These are phyloP conservation scores for Passer montanus DNA, from an alignment of 2,113 vertebrate genomes.

Conservation along the genomic window DNA sequence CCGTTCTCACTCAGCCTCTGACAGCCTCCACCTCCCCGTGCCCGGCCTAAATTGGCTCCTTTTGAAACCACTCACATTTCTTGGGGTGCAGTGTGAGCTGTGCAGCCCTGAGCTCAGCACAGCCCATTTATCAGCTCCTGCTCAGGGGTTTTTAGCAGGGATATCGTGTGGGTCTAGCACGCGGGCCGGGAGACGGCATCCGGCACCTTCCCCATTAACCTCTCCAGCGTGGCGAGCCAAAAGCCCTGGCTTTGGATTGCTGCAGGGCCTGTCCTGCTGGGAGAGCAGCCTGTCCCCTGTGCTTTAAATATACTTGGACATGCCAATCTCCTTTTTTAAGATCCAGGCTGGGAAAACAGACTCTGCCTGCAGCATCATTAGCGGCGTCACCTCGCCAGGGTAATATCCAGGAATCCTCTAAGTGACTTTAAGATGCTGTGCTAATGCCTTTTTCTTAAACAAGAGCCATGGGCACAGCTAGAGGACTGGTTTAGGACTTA, in stretches of 20 bases:
- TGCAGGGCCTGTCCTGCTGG: slow-evolving; percentile 35
- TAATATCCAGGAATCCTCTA: neutral
- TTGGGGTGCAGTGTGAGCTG: neutral
- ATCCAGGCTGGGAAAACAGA: neutral
- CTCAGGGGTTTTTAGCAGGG: neutral
- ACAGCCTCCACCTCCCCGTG: neutral
- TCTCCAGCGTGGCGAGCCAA: neutral
- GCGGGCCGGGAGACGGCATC: neutral
- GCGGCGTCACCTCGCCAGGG: neutral
- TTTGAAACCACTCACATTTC: neutral
- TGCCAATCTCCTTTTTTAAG: neutral
- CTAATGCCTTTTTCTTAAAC: neutral
- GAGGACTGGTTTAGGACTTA: neutral
- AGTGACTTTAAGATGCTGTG: neutral
- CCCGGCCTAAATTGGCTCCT: neutral
- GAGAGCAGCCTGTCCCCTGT: slow-evolving; percentile 34
- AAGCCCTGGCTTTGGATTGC: neutral
- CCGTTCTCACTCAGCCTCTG: neutral
- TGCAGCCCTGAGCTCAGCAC: neutral
- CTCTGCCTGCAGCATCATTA: neutral
- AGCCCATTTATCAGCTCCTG: slow-evolving; percentile 27
- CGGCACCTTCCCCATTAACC: slow-evolving; percentile 42
- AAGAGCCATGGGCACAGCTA: neutral
- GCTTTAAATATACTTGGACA: neutral
- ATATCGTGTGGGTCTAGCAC: neutral